Percentiles rank a stretch among this genome's conserved stretches.
These are phyloP conservation scores for Tarsius wallacei DNA, from an alignment of 2,797 vertebrate species.

Conservation along the genomic window DNA sequence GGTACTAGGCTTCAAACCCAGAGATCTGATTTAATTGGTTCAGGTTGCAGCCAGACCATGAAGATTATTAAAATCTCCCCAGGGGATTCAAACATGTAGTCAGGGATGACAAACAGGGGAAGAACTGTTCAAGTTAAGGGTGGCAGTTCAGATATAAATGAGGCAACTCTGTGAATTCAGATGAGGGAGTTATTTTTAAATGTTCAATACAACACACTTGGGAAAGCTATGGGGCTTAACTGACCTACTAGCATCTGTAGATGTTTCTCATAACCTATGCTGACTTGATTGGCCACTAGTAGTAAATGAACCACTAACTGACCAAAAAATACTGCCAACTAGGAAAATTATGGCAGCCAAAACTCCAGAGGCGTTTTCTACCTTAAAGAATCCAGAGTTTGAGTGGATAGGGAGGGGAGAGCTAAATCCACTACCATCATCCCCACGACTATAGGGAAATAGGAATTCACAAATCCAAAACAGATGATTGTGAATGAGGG, in stretches of 20 bases:
- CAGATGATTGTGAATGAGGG: background rate
- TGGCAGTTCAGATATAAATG: background rate
- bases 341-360: background rate
- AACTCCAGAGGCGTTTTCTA: background rate
- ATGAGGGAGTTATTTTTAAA: background rate
- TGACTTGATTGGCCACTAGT: background rate
- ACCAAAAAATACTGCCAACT: background rate
- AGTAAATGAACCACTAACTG: background rate
- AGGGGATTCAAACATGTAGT: background rate
- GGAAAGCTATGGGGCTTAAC: background rate
- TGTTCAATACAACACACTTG: background rate
- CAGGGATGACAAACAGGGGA: background rate
- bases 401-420: too few species aligned
- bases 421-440: background rate
- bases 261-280: background rate
- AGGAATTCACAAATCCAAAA: background rate
- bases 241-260: background rate
- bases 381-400: background rate
- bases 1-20: background rate
- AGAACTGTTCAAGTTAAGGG: background rate
- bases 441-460: background rate
- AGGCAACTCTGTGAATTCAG: background rate
- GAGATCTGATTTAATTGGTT: background rate
- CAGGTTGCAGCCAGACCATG: background rate
- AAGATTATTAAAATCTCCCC: background rate